Evolutionary conservation across 2,888 invertebrate species (phyloP).

Genomic region (Leuctra nigra): DNA sequence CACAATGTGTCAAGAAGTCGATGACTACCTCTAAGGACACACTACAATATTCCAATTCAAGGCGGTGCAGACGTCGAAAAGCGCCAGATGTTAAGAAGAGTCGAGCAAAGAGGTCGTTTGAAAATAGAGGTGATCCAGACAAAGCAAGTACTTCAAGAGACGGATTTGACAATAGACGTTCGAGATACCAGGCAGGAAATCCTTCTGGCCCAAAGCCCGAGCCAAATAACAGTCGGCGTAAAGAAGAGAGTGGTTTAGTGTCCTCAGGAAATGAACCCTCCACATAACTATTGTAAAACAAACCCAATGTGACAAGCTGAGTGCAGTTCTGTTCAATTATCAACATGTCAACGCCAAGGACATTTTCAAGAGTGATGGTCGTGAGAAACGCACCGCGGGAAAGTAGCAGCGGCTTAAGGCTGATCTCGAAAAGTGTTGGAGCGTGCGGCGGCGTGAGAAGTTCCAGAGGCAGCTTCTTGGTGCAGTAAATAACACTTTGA

Average conservation of each 20-base stretch:
- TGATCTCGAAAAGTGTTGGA: constrained; percentile 24
- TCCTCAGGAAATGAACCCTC: constrained; percentile 22
- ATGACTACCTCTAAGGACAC: constrained; percentile 27
- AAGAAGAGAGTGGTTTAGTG: constrained; percentile 25
- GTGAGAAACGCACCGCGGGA: constrained; percentile 24
- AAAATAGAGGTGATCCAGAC: constrained; percentile 29
- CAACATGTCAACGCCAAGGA: constrained; percentile 26
- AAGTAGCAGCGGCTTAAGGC: constrained; percentile 26
- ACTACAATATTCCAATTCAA: constrained; percentile 30
- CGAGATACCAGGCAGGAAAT: constrained; percentile 27
- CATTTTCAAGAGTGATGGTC: constrained; percentile 27
- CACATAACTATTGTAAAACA: constrained; percentile 28
- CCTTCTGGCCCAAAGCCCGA: constrained; percentile 27
- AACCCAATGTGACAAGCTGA: constrained; percentile 24
- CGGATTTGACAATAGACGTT: constrained; percentile 27
- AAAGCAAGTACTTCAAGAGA: constrained; percentile 27
- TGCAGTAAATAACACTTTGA: constrained; percentile 24
- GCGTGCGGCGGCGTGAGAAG: constrained; percentile 1
- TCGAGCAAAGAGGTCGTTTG: constrained; percentile 26
- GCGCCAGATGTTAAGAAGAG: constrained; percentile 25
- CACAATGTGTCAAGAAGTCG: constrained; percentile 27
- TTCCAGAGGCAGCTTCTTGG: constrained; percentile 20
- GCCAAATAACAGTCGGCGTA: constrained; percentile 28
- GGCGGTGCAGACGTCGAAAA: constrained; percentile 24
- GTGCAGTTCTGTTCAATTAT: constrained; percentile 24